Evolutionary conservation across 2,797 vertebrate species (phyloP), one percentile per base, ranked within the genome.

Genomic region (Catostomus latipinnis): DNA sequence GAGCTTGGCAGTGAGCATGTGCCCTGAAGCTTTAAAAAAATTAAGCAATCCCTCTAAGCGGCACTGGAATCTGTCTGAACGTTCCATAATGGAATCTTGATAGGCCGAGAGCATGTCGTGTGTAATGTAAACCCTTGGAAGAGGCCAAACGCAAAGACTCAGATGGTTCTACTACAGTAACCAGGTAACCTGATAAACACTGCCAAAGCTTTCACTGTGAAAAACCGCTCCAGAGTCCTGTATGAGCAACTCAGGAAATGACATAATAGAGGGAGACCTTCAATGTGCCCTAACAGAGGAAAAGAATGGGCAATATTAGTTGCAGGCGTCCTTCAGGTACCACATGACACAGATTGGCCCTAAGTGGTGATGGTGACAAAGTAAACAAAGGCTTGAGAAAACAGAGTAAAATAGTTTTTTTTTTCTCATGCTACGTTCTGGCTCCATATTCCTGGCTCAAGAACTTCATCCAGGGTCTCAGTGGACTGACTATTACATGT

Each of bases 101-200:
- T 70, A 68, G 80, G 71, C 63, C 67, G 83, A 83, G 81, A 86
- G 60, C 53, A 6, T 8, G 71, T 75, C 73, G 46, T 9, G 74
- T 74, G 87, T 87, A 90, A 92, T 4, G 71, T 13, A 86, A 92
- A 81, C 87, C 52, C 71, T 67, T 56, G 8, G 62, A 45, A 57
- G 76, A 73, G 52, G 66, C 79, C 83, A 81, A 84, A 76, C 74
- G 74, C 13, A 46, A 60, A 10, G 77, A 88, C 83, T 88, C 80
- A 80, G 18, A 48, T 22, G 58, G 14, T 71, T 71, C 81, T 67
- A 78, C 60, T 66, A 75, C 57, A 5, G 92, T 92, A 83, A 86
- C 91, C 89, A 89, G 88, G 91, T 91, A 90, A 92, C 90, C 1
- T 76, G 60, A 50, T 88, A 90, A 90, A 92, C 87, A 92, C 77